These are phyloP conservation scores for Cotesia vestalis DNA, from an alignment of 1,140 invertebrate genomes.

Conservation along the genomic window DNA sequence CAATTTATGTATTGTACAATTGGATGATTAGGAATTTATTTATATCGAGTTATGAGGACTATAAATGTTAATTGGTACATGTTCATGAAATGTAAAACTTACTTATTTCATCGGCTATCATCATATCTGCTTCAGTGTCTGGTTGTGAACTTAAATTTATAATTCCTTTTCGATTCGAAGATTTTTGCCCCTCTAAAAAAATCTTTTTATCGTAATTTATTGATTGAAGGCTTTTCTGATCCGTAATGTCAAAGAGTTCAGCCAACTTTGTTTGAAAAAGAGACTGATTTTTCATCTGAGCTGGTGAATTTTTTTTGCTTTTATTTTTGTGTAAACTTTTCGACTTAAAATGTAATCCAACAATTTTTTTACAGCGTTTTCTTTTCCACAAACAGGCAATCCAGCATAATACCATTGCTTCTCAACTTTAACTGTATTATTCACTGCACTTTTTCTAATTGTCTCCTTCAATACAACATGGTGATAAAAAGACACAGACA, in stretches of 20 bases:
- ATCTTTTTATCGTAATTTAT: slow-evolving; percentile 1
- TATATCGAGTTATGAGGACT: background rate
- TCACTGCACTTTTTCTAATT: slow-evolving; percentile 28
- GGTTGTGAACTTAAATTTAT: slow-evolving; percentile 30
- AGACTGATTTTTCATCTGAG: slow-evolving; percentile 25
- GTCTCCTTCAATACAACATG: slow-evolving; percentile 24
- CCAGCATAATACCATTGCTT: slow-evolving; percentile 29
- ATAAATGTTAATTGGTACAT: too few relatives aligned
- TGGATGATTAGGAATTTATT: background rate
- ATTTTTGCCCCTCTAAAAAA: slow-evolving; percentile 32
- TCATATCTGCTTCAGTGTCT: slow-evolving; percentile 23
- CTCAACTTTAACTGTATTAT: slow-evolving; percentile 30
- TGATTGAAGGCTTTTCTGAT: slow-evolving; percentile 12
- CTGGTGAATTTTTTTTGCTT: slow-evolving; percentile 12
- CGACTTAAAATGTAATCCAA: slow-evolving; percentile 18
- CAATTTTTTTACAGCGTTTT: slow-evolving; percentile 34
- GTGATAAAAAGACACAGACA: slow-evolving; percentile 20
- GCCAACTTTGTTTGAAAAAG: slow-evolving; percentile 16
- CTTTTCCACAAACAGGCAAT: slow-evolving; percentile 23
- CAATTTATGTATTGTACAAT: background rate
- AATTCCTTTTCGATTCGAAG: slow-evolving; percentile 34
- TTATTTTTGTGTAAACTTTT: slow-evolving; percentile 26
- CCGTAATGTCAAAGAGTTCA: slow-evolving; percentile 27
- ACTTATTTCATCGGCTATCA: slow-evolving; percentile 33
- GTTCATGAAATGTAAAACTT: slow-evolving; percentile 5